Base-by-base conservation (phyloP, 2,797 vertebrate genomes). In the Crocidura indochinensis region DNA sequence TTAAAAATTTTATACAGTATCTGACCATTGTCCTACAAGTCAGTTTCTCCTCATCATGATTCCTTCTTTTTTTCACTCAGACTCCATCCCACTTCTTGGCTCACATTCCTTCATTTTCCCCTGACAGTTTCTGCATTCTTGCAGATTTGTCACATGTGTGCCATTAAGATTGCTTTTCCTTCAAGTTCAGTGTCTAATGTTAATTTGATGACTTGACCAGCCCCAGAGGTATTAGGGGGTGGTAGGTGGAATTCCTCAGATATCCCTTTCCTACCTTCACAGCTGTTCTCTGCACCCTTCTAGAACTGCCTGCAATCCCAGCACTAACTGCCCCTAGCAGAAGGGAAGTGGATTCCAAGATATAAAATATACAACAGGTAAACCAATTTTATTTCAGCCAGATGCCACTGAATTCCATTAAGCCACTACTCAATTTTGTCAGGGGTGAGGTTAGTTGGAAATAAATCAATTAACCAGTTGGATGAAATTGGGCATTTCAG, bases 381-480 rank as follows among this genome's bases (percentile, higher is more conserved):
- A 83, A 83, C 56, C 72, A 76, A 74, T 89, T 93, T 92, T 49
- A 88, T 90, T 91, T 95, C 72, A 90, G 51, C 60, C 91, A 67
- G 51, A 84, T 93, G 26, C 51, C 38, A 87, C 65, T 81, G 78
- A 94, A 88, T 80, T 83, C 60, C 94, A 49, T 60, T 91, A 91
- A 86, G 56, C 38, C 81, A 46, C 56, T 65, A 73, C 12, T 51
- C 27, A 91, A 47, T 88, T 91, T 94, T 62, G 11, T 77, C 75
- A 10, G 12, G 19, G 46, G 51, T 91, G 65, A 81, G 77, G 31
- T 27, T 46, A 46, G 24, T 38, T 80, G 71, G 83, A 91, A 94
- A 91, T 92, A 93, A 93, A 94, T 91, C 86, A 95, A 26, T 96
- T 93, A 96, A 94, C 82, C 27, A 94, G 81, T 80, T 95, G 88